Evolutionary conservation across 2,888 invertebrate species (phyloP).

Genomic region (Rhagonycha fulva): DNA sequence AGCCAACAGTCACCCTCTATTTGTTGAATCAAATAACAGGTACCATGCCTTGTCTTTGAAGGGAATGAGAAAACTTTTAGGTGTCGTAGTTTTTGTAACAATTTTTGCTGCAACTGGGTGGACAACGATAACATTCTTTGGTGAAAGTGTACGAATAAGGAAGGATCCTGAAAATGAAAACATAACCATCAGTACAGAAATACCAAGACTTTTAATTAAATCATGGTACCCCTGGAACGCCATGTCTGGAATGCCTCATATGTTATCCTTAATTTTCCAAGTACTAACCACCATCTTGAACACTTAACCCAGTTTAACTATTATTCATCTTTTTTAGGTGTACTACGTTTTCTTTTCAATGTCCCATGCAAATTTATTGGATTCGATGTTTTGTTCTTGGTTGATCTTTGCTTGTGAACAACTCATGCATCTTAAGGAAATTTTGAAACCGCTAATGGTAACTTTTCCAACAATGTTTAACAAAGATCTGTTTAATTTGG

Average conservation of each 20-base stretch:
- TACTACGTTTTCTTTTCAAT: slow-evolving; percentile 54
- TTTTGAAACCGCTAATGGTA: slow-evolving; percentile 82
- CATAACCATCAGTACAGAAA: slow-evolving; percentile 67
- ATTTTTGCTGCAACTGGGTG: slow-evolving; percentile 67
- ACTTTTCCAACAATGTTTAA: neutral
- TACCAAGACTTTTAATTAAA: slow-evolving; percentile 74
- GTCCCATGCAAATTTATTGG: slow-evolving; percentile 60
- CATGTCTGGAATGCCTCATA: slow-evolving; percentile 69
- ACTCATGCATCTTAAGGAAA: slow-evolving; percentile 81
- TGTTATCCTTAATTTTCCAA: slow-evolving; percentile 69
- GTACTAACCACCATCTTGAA: slow-evolving; percentile 46
- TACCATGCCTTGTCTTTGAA: slow-evolving; percentile 75
- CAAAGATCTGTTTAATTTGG: neutral
- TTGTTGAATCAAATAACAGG: slow-evolving; percentile 75
- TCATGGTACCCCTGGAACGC: slow-evolving; percentile 82
- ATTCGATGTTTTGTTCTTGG: slow-evolving; percentile 84
- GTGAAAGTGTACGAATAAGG: slow-evolving; percentile 71
- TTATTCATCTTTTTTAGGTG: slow-evolving; percentile 41
- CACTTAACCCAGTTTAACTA: neutral
- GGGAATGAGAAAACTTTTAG: slow-evolving; percentile 75
- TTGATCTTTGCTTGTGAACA: slow-evolving; percentile 85
- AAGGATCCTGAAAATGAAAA: slow-evolving; percentile 73
- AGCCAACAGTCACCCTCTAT: slow-evolving; percentile 80
- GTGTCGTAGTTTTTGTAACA: slow-evolving; percentile 68
- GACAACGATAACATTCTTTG: slow-evolving; percentile 81